Conservation (phyloP, 2,797 vertebrate genomes). For the Sardinella longiceps region DNA sequence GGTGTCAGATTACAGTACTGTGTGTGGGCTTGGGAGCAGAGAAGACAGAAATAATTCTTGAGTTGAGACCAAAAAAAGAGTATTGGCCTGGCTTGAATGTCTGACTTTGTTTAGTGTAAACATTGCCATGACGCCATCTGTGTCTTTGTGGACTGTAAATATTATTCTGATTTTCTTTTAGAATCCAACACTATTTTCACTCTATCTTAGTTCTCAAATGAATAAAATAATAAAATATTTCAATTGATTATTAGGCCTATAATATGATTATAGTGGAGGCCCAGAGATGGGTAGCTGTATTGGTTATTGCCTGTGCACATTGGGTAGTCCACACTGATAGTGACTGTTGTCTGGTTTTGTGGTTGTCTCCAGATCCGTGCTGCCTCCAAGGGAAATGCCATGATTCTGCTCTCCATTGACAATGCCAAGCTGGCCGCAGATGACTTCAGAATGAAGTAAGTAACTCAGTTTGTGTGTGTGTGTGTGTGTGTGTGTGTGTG, state of each 20-base stretch:
- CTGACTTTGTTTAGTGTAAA: no score
- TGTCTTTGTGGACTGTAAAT: no score
- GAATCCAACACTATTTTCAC: not conserved
- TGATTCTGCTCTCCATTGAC: slow-evolving; percentile 60
- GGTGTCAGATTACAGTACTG: not conserved
- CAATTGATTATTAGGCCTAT: not conserved
- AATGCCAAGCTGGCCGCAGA: slow-evolving; percentile 68
- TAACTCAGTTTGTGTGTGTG: slow-evolving; percentile 28
- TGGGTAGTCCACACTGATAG: no score
- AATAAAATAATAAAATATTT: not conserved
- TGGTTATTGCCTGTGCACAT: not conserved
- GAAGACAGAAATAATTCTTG: not conserved
- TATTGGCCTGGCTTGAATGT: not conserved
- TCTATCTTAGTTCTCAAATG: not conserved
- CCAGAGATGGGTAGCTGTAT: no score
- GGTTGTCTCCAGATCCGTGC: slow-evolving; percentile 58
- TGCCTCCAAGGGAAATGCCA: slow-evolving; percentile 59
- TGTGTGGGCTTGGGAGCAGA: not conserved
- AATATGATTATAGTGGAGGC: not conserved
- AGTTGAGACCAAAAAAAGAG: not conserved
- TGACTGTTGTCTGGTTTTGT: not conserved
- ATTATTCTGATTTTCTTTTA: not conserved
- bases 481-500: not conserved
- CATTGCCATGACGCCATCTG: no score
- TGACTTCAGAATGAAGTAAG: slow-evolving; percentile 74